Conservation (phyloP, 2,888 invertebrate genomes). For the Pyrochroa serraticornis region DNA sequence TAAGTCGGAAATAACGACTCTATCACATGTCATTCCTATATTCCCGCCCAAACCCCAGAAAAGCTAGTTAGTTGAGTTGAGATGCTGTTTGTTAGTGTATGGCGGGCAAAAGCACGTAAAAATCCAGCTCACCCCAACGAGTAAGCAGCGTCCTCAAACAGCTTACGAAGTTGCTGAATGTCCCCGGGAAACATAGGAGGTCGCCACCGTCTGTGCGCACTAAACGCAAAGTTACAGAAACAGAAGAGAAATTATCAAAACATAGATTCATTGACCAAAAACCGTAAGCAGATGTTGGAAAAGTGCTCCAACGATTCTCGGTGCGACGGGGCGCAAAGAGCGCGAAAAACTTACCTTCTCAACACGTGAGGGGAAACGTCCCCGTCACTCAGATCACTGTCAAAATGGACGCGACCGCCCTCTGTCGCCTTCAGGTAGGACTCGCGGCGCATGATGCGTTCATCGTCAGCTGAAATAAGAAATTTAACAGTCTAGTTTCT, state of each 20-base stretch:
- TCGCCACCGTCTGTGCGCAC: conserved; percentile 83
- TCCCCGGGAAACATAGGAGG: conserved; percentile 81
- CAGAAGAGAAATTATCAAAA: conserved; percentile 16
- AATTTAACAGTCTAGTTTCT: neutral
- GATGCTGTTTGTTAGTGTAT: conserved; percentile 6
- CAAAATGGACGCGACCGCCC: conserved; percentile 76
- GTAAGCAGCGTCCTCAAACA: conserved; percentile 76
- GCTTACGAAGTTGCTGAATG: conserved; percentile 77
- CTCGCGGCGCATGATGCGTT: conserved; percentile 84
- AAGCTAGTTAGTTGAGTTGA: conserved; percentile 28
- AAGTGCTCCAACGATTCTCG: too few relatives aligned
- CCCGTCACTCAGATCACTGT: conserved; percentile 71
- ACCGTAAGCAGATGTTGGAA: conserved; percentile 11
- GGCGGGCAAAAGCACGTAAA: conserved; percentile 27
- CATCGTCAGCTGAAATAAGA: conserved; percentile 72
- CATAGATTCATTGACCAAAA: neutral
- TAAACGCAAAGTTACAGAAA: conserved; percentile 46
- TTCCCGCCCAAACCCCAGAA: too few relatives aligned
- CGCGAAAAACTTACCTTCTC: conserved; percentile 65
- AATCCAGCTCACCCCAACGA: conserved; percentile 53
- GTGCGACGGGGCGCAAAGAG: conserved; percentile 1
- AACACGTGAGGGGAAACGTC: conserved; percentile 63
- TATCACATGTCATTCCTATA: too few relatives aligned
- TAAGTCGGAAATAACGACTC: too few relatives aligned
- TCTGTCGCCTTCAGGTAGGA: conserved; percentile 95